Evolutionary conservation across 1,140 invertebrate genomes (phyloP), one percentile per base, ranked within the genome.

Genomic region (Euborellia annulipes): DNA sequence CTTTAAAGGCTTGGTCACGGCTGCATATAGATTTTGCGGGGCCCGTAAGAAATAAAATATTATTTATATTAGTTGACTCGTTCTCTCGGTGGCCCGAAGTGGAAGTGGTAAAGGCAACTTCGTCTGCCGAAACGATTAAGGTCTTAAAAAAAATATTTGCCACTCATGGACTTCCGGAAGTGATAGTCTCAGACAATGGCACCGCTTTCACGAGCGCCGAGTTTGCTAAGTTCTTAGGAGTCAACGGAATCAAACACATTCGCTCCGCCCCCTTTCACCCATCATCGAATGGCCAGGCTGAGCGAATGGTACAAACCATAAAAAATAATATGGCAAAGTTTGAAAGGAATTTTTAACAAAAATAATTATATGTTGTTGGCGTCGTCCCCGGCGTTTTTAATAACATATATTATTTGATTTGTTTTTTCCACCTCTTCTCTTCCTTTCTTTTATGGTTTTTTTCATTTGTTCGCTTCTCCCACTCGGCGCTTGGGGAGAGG

Each of bases 1-100:
- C 63, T 11, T 50, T 50, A 16, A 53, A 45, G 37, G 64, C 62
- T 2, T 71, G 65, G 62, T 50, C 59, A 14, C 51, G 67, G 38
- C 34, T 72, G 0, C 67, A 73, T 48, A 54, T 66, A 0, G 71
- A 71, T 51, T 70, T 66, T 52, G 62, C 63, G 3, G 41, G 48
- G 18, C 42, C 36, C 11, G 20, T 50, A 19, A 16, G 46, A 30
- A 43, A 39, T 22, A 14, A 51, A 30, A 40, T 22, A n/a, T 51
- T 50, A 20, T 39, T 51, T 7, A 36, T 51, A 13, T 27, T 46
- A 18, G 43, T 56, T 9, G 63, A 67, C 47, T 52, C 61, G 7
- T 51, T 54, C 48, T 59, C 60, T 0, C 65, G 64, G 43, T 68
- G 62, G 62, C 52, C 54, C 11, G 61, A 68, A 43, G 55, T 66